Evolutionary conservation across 2,113 vertebrate species (phyloP).

Genomic region (Neotragus moschatus): DNA sequence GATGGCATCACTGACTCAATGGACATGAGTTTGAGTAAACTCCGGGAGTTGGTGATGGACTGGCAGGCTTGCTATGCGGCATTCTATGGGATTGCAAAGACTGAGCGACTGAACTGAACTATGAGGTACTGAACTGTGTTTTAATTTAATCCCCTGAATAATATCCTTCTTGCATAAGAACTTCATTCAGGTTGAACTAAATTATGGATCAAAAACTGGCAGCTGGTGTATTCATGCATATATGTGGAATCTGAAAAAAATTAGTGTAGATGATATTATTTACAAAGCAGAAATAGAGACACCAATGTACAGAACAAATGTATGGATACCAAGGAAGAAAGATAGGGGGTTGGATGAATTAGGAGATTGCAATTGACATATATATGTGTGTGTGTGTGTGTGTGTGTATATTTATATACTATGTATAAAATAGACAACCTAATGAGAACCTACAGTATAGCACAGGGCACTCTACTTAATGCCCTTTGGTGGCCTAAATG

Average conservation of each 20-base stretch:
- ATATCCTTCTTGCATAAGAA: neutral
- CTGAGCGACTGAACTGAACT: neutral
- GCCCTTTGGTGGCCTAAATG: neutral
- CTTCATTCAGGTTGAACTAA: neutral
- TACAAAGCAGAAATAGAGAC: neutral
- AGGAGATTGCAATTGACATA: neutral
- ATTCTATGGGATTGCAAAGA: neutral
- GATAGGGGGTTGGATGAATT: neutral
- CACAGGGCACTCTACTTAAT: neutral
- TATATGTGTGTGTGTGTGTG: neutral
- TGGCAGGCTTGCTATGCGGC: neutral
- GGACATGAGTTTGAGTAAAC: neutral
- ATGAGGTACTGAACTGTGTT: neutral
- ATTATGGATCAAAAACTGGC: neutral
- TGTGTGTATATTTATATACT: neutral
- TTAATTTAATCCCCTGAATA: neutral
- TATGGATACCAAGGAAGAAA: neutral
- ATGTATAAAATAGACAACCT: neutral
- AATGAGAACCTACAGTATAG: neutral
- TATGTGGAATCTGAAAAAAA: neutral
- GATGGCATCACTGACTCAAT: neutral
- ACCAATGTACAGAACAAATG: neutral
- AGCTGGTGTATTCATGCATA: neutral
- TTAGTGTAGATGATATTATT: neutral
- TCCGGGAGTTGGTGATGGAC: neutral